Evolutionary conservation across 2,113 vertebrate species (phyloP).

Genomic region (Cavia porcellus): DNA sequence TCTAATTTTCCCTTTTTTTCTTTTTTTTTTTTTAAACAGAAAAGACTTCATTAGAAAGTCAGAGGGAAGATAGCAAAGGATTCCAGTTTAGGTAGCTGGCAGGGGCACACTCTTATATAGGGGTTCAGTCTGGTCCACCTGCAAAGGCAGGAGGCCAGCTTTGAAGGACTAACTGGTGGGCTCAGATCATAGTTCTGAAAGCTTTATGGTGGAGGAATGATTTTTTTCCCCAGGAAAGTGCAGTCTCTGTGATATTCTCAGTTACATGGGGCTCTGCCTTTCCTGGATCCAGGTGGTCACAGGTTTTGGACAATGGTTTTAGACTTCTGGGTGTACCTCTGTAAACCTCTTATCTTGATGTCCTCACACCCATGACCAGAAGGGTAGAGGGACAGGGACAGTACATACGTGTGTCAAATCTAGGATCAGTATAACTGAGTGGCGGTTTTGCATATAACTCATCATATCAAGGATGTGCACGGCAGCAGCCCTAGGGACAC

Average conservation of each 20-base stretch:
- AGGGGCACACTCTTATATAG: not conserved
- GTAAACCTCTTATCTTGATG: not conserved
- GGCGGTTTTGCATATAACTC: not conserved
- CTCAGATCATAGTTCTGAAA: not conserved
- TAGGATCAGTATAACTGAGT: not conserved
- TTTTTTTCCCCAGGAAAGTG: not conserved
- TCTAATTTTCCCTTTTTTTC: not conserved
- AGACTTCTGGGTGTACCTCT: not conserved
- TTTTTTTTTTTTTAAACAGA: not conserved
- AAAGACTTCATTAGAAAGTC: not conserved
- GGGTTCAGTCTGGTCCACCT: not conserved
- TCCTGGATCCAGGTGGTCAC: not conserved
- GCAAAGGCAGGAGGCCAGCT: not conserved
- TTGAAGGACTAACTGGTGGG: not conserved
- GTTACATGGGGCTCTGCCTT: not conserved
- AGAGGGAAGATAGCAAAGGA: not conserved
- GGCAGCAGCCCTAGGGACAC: not conserved
- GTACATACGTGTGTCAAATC: not conserved
- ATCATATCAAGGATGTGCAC: not conserved
- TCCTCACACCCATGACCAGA: not conserved
- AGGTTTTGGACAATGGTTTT: not conserved
- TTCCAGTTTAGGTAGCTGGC: not conserved
- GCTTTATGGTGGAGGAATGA: not conserved
- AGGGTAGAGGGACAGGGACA: not conserved
- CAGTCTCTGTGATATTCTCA: not conserved